Percentiles rank a stretch among this genome's conserved stretches.
phyloP scores from a whole-genome alignment of 2,888 invertebrate species.

The Mesorhabditis spiculigera region DNA sequence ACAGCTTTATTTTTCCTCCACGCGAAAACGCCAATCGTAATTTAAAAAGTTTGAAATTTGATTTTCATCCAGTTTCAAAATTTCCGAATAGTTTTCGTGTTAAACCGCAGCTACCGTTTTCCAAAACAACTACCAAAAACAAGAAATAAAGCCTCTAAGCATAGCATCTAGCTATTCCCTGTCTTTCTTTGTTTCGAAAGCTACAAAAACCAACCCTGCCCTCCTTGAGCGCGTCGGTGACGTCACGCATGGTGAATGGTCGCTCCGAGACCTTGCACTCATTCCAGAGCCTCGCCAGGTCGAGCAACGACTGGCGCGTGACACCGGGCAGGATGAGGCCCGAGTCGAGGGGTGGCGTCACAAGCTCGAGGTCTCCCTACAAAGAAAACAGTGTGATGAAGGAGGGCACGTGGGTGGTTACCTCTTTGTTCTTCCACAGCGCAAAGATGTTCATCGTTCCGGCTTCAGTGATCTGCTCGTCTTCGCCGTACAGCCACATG shows the following conservation, averaged over 20 bases:
- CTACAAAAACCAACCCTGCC: slow-evolving; percentile 72
- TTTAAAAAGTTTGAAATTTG: not conserved
- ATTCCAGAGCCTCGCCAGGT: slow-evolving; percentile 76
- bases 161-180: not conserved
- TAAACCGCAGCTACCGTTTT: too few species aligned
- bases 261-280: slow-evolving; percentile 77
- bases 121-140: not conserved
- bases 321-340: slow-evolving; percentile 93
- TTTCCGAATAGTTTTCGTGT: too few species aligned
- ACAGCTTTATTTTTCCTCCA: not conserved
- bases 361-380: slow-evolving; percentile 77
- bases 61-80: too few species aligned
- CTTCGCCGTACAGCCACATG: slow-evolving; percentile 88
- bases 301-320: slow-evolving; percentile 80
- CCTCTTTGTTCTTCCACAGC: slow-evolving; percentile 76
- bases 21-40: not conserved
- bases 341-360: slow-evolving; percentile 79
- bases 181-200: not conserved
- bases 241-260: slow-evolving; percentile 77
- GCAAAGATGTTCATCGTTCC: slow-evolving; percentile 98
- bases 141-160: not conserved
- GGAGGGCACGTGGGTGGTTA: slow-evolving; percentile 69
- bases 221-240: slow-evolving; percentile 73
- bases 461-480: slow-evolving; percentile 91
- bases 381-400: not conserved